Conservation (phyloP, 2,888 invertebrate genomes). For the Orchesella flavescens region DNA sequence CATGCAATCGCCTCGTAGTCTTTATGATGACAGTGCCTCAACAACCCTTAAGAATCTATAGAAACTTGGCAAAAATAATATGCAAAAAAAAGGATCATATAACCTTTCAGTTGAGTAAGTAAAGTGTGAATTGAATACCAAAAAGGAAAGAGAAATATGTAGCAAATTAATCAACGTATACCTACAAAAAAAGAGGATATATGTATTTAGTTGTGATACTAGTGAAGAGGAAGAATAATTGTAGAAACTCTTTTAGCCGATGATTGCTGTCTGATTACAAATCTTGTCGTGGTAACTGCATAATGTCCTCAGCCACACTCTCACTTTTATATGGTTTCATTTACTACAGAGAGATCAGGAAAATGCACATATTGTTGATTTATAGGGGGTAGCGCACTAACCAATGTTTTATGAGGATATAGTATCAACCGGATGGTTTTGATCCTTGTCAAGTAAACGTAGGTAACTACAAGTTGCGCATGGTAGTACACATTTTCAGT, state of each 20-base stretch:
- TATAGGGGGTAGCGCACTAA: background rate
- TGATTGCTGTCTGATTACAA: constrained; percentile 17
- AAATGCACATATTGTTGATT: constrained; percentile 2
- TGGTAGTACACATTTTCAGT: constrained; percentile 1
- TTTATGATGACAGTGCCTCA: too few relatives aligned
- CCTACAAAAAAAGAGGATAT: too few relatives aligned
- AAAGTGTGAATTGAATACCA: background rate
- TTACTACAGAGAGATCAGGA: constrained; percentile 32
- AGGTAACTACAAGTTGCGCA: background rate
- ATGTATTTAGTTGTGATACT: background rate
- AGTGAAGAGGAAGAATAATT: constrained; percentile 13
- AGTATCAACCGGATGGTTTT: constrained; percentile 41
- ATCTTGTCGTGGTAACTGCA: constrained; percentile 37
- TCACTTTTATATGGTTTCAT: constrained; percentile 58
- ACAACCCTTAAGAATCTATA: too few relatives aligned
- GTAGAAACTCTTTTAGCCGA: constrained; percentile 53
- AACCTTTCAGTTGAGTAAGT: too few relatives aligned
- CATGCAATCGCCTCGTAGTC: too few relatives aligned
- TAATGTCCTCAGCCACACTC: constrained; percentile 45
- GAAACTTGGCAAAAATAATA: too few relatives aligned
- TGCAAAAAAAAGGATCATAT: too few relatives aligned
- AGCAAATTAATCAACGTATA: background rate
- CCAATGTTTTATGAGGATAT: background rate
- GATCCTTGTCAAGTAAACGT: background rate
- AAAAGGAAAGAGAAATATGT: background rate